Conservation (phyloP, 1,140 invertebrate species). For the Lucilia cuprina region DNA sequence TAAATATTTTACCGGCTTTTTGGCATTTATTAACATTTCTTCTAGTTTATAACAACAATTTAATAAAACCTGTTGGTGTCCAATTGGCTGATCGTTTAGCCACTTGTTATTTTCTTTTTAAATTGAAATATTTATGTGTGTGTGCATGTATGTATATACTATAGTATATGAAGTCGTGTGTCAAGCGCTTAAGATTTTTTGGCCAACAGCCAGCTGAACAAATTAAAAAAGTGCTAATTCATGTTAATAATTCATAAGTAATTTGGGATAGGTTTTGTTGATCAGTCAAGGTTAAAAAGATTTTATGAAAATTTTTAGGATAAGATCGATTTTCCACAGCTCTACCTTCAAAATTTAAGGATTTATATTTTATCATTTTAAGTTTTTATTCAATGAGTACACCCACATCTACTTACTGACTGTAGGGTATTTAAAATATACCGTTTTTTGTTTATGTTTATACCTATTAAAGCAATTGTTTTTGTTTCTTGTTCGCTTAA, state of each 20-base stretch:
- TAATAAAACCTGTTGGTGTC: neutral
- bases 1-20: conserved; percentile 2
- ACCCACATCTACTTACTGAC: neutral
- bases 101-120: too few relatives aligned
- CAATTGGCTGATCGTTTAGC: neutral
- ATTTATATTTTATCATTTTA: too few relatives aligned
- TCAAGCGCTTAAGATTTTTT: neutral
- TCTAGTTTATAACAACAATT: neutral
- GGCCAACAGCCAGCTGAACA: neutral
- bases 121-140: neutral
- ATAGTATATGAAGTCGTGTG: neutral
- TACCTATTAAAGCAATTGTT: neutral
- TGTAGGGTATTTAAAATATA: neutral
- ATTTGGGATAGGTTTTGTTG: neutral
- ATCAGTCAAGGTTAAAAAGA: neutral
- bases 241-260: neutral
- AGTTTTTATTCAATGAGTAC: too few relatives aligned
- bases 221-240: neutral
- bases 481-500: neutral
- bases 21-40: neutral
- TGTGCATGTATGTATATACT: neutral
- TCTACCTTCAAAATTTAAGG: too few relatives aligned
- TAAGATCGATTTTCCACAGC: too few relatives aligned
- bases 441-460: neutral
- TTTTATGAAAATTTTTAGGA: too few relatives aligned